Conservation (phyloP, 1,140 invertebrate genomes). For the Delia radicum region DNA sequence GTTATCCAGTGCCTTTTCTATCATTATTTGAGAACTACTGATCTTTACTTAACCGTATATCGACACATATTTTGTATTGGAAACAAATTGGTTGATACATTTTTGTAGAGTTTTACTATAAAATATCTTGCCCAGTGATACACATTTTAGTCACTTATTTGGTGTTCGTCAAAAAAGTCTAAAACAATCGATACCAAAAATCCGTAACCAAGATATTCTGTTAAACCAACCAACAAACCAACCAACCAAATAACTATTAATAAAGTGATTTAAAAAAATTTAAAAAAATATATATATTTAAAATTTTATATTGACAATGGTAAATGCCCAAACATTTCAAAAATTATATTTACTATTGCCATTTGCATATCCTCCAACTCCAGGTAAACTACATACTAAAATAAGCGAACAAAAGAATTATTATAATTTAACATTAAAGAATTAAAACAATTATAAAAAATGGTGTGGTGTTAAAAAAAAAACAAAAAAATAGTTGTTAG, state of each 20-base stretch:
- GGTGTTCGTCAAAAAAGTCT: slow-evolving; percentile 24
- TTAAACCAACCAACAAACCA: background rate
- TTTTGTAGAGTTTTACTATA: background rate
- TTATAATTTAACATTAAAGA: too few relatives aligned
- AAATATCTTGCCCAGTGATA: background rate
- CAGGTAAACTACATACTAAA: background rate
- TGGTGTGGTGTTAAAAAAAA: too few relatives aligned
- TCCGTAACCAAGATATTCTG: slow-evolving; percentile 20
- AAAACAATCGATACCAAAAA: slow-evolving; percentile 20
- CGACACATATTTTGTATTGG: background rate
- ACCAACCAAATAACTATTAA: background rate
- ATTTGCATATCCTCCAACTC: slow-evolving; percentile 33
- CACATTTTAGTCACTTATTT: slow-evolving; percentile 27
- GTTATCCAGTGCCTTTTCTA: too few relatives aligned
- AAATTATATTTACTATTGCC: slow-evolving; percentile 41
- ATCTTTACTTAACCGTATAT: too few relatives aligned
- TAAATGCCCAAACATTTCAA: slow-evolving; percentile 30
- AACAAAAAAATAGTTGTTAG: too few relatives aligned
- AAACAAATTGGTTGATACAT: background rate
- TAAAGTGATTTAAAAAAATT: background rate
- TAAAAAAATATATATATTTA: background rate
- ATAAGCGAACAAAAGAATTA: background rate
- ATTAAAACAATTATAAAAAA: too few relatives aligned
- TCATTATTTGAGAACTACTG: too few relatives aligned
- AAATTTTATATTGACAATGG: background rate